Evolutionary conservation across 2,888 invertebrate genomes (phyloP).

Genomic region (Linyphia triangularis): DNA sequence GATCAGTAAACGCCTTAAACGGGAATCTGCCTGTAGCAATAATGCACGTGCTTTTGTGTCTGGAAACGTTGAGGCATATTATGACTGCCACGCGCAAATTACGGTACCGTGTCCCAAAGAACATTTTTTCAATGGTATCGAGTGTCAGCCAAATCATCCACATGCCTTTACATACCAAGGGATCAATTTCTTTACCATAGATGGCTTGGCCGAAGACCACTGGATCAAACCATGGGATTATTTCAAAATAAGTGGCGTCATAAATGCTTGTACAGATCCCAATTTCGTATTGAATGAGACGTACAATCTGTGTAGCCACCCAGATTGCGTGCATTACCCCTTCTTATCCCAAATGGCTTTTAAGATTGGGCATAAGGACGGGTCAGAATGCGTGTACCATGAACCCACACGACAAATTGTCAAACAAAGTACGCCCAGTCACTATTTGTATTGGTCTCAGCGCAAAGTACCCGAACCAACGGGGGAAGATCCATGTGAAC

Average conservation of each 20-base stretch:
- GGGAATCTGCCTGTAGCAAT: conserved; percentile 2
- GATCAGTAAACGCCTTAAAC: conserved; percentile 5
- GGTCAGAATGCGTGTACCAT: not conserved
- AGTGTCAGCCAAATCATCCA: not conserved
- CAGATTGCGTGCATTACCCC: conserved; percentile 6
- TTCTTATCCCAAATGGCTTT: conserved; percentile 19
- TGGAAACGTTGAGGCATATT: not conserved
- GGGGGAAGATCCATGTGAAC: not conserved
- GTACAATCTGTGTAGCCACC: conserved; percentile 34
- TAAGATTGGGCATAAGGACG: not conserved
- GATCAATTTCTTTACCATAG: not conserved
- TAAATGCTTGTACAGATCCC: not conserved
- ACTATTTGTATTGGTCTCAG: conserved; percentile 9
- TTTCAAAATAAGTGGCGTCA: not conserved
- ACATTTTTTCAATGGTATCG: not conserved
- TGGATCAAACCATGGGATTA: not conserved
- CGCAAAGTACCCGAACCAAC: not conserved
- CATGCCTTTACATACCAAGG: not conserved
- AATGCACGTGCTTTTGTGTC: not conserved
- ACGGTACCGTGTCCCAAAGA: not conserved
- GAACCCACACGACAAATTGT: no score
- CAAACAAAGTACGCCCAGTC: no score
- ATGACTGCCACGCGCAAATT: not conserved
- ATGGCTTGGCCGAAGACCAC: not conserved
- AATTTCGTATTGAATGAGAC: not conserved